Base-by-base conservation (phyloP, 2,888 invertebrate genomes). In the Troides oblongomaculatus region DNA sequence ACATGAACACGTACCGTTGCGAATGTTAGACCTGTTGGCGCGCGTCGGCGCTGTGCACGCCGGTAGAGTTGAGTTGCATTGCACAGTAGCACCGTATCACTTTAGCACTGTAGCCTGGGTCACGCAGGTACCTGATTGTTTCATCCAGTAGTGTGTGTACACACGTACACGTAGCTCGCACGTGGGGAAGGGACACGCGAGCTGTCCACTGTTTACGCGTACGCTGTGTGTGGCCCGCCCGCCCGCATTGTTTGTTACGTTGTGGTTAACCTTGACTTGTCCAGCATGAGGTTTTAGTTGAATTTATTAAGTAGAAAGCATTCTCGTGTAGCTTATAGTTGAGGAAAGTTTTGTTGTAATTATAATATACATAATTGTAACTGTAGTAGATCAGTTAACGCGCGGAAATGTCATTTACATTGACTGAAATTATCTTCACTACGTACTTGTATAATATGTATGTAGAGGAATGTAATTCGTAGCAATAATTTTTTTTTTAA, bases 111-210 rank as follows among this genome's bases (percentile, higher is more conserved):
- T 21, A 21, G 21, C 21, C 21, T 21, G 21, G 21, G 21, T 21
- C 21, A 21, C 21, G 21, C 21, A 21, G 85, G 87, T 88, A 88
- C 88, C 87, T 88, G 88, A 86, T 81, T 88, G 86, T 86, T 87
- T 87, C 88, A 78, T 76, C 79, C 72, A 77, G 30, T 62, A 61
- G 43, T n/a, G 2, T 60, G 5, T 21, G 21, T 21, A 21, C 21
- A 21, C 21, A 21, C 21, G 21, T 74, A 74, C 30, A 76, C 73
- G 64, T 72, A 72, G 72, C 72, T 68, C 73, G 67, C 71, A 64
- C n/a, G 14, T 39, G 17, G 14, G 14, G 12, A 17, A 17, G 46
- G 50, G 17, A 18, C 50, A 50, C 50, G 17, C 50, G 18, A 50
- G 75, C 72, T 70, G 72, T 71, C 67, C 69, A 63, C 68, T 69